A percentile compares a stretch with the other conserved stretches of the same genome.
phyloP scores from a whole-genome alignment of 2,797 vertebrate genomes.

The Hippoglossus hippoglossus region DNA sequence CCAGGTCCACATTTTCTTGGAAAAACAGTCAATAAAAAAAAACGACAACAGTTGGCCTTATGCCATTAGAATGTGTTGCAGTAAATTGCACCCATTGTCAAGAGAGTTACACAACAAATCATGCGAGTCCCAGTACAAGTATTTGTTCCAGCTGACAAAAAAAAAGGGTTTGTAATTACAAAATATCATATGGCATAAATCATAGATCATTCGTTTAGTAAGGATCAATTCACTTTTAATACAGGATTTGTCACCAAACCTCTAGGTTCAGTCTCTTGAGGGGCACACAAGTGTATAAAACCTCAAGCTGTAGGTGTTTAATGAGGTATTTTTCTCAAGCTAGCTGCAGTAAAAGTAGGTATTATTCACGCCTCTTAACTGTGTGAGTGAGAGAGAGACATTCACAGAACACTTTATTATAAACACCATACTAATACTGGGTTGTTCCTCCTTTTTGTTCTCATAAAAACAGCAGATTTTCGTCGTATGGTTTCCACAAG shows the following conservation, averaged over 20 bases:
- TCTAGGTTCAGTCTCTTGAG: background rate
- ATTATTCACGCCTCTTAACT: slow-evolving; percentile 22
- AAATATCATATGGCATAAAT: too few species aligned
- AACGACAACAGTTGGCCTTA: slow-evolving; percentile 3
- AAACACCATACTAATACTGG: background rate
- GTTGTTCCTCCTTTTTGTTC: background rate
- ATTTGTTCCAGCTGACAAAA: background rate
- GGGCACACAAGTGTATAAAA: background rate
- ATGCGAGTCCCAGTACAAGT: background rate
- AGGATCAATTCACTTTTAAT: too few species aligned
- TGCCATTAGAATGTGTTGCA: slow-evolving; percentile 6
- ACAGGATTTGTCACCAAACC: too few species aligned
- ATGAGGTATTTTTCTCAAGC: slow-evolving; percentile 28
- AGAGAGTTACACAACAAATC: slow-evolving; percentile 32
- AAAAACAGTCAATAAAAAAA: background rate
- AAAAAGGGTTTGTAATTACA: background rate
- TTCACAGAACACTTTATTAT: background rate
- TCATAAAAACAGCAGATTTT: background rate
- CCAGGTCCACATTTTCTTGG: background rate
- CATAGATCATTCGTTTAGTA: too few species aligned
- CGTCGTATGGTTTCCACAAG: background rate
- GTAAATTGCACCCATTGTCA: slow-evolving; percentile 34
- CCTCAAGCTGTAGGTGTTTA: background rate
- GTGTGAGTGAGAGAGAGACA: slow-evolving; percentile 1
- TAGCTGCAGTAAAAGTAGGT: slow-evolving; percentile 2